These are phyloP conservation scores for Gari tellinella DNA, from an alignment of 2,888 invertebrate genomes.

Conservation along the genomic window DNA sequence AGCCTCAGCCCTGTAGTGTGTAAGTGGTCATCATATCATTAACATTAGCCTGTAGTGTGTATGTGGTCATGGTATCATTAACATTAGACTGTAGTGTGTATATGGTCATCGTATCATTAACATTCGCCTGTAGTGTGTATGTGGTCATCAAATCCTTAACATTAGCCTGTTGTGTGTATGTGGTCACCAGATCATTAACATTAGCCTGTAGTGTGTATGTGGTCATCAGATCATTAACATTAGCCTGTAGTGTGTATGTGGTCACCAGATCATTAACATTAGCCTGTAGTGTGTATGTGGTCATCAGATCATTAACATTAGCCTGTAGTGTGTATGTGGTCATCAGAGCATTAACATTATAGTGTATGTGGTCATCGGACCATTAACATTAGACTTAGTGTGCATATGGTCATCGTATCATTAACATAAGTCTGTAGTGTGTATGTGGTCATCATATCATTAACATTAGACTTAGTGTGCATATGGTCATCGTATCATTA, in stretches of 20 bases:
- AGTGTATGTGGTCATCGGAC: too few species aligned
- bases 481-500: conserved; percentile 25
- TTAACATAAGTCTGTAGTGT: conserved; percentile 72
- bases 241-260: conserved; percentile 80
- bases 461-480: too few species aligned
- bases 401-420: conserved; percentile 30
- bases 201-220: conserved; percentile 80
- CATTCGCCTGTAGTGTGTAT: conserved; percentile 79
- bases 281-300: conserved; percentile 79
- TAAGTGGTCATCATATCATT: conserved; percentile 56
- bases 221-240: not conserved
- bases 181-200: not conserved
- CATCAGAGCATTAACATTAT: not conserved
- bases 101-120: conserved; percentile 24
- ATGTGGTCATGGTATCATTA: conserved; percentile 44
- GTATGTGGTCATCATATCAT: conserved; percentile 58
- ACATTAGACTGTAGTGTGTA: conserved; percentile 78
- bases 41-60: conserved; percentile 76
- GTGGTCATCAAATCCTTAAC: not conserved
- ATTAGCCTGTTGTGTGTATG: conserved; percentile 80
- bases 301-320: not conserved
- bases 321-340: conserved; percentile 78
- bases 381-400: too few species aligned
- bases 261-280: too few species aligned
- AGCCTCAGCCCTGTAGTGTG: conserved; percentile 80